Conservation (phyloP, 2,888 invertebrate genomes). For the Scaptomyza polygonia region DNA sequence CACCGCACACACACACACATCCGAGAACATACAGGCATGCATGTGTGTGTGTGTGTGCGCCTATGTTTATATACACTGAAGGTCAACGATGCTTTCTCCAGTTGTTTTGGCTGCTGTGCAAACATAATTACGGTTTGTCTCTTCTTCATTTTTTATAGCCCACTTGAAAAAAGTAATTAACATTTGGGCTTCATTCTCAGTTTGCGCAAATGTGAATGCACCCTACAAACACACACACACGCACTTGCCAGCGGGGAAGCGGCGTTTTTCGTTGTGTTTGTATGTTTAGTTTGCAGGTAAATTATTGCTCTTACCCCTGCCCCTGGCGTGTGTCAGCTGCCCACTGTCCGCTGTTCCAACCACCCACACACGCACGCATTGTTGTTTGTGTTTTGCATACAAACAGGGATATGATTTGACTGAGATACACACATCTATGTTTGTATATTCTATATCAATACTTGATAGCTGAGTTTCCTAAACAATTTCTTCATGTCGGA, state of each 20-base stretch:
- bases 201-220: constrained; percentile 54
- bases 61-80: constrained; percentile 38
- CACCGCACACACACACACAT: constrained; percentile 1
- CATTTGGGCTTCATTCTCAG: constrained; percentile 35
- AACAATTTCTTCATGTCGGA: background rate
- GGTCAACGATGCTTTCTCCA: constrained; percentile 66
- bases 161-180: constrained; percentile 65
- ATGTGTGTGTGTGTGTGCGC: constrained; percentile 3
- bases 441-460: background rate
- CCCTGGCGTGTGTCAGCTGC: constrained; percentile 57
- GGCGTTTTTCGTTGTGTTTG: constrained; percentile 15
- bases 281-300: constrained; percentile 39
- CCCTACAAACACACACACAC: constrained; percentile 22
- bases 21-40: background rate
- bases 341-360: constrained; percentile 35
- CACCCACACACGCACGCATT: constrained; percentile 13
- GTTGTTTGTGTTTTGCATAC: constrained; percentile 9
- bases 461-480: background rate
- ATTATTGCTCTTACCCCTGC: constrained; percentile 4
- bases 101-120: constrained; percentile 53
- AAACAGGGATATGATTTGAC: constrained; percentile 7
- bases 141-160: constrained; percentile 24
- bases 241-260: constrained; percentile 18
- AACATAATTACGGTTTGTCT: constrained; percentile 54
- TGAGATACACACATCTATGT: too few species aligned